Evolutionary conservation across 2,797 vertebrate genomes (phyloP).

Genomic region (Rhodeus uyekii): DNA sequence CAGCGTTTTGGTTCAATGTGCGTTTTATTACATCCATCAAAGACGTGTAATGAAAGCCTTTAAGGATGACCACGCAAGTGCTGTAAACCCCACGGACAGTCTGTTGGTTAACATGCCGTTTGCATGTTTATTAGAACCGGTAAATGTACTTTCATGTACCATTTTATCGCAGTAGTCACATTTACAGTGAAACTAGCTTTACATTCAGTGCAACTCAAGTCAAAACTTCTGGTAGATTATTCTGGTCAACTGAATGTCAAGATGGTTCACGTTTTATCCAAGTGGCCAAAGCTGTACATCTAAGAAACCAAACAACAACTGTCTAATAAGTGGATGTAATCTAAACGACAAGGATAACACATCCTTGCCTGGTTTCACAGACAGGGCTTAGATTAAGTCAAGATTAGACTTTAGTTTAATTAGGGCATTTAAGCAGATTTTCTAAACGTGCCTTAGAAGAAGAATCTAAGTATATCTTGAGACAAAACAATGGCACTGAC

Average conservation of each 20-base stretch:
- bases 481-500: too few species aligned
- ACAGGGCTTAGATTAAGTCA: too few species aligned
- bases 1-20: slow-evolving; percentile 32
- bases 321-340: too few species aligned
- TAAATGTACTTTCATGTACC: neutral
- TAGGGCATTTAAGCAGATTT: too few species aligned
- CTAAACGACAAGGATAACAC: neutral
- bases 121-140: neutral
- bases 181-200: neutral
- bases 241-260: neutral
- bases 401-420: too few species aligned
- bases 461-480: too few species aligned
- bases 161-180: neutral
- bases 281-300: neutral
- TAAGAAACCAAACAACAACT: neutral
- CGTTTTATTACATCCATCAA: slow-evolving; percentile 31
- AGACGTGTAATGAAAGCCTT: slow-evolving; percentile 1
- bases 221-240: neutral
- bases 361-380: too few species aligned
- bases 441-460: too few species aligned
- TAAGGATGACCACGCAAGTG: neutral
- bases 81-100: neutral
- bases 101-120: neutral
- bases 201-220: neutral
- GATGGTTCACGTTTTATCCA: neutral